Conservation (phyloP, 2,888 invertebrate species). For the Ophioninae sp. region DNA sequence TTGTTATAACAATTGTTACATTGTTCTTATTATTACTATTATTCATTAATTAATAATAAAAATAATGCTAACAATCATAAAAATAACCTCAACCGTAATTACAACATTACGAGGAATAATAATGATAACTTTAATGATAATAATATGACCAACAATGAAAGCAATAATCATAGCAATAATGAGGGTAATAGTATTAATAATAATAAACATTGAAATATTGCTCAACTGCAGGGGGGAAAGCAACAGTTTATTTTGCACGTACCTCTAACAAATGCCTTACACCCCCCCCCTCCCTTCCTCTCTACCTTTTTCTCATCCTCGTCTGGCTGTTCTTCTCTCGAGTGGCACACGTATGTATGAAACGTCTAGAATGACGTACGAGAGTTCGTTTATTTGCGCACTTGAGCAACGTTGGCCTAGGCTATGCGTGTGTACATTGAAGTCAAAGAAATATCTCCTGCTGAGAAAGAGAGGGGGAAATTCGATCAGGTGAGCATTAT, state of each 20-base stretch:
- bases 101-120: not conserved
- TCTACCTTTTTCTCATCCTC: not conserved
- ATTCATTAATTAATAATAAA: not conserved
- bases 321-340: not conserved
- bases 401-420: constrained; percentile 20
- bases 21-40: no score
- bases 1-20: no score
- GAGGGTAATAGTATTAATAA: constrained; percentile 9
- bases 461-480: not conserved
- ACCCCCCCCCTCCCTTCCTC: not conserved
- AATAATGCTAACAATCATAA: not conserved
- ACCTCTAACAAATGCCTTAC: constrained; percentile 12
- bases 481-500: constrained; percentile 39
- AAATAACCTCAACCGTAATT: not conserved
- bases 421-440: constrained; percentile 14
- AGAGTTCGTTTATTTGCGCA: constrained; percentile 44
- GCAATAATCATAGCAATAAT: not conserved
- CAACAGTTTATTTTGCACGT: constrained; percentile 47
- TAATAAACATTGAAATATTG: constrained; percentile 19
- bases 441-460: not conserved
- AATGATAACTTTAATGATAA: not conserved
- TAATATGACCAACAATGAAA: not conserved
- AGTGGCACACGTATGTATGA: constrained; percentile 27
- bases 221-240: constrained; percentile 11
- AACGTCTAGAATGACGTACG: constrained; percentile 56